phyloP scores from a whole-genome alignment of 1,140 invertebrate genomes.

The Lepidotrigona ventralis region DNA sequence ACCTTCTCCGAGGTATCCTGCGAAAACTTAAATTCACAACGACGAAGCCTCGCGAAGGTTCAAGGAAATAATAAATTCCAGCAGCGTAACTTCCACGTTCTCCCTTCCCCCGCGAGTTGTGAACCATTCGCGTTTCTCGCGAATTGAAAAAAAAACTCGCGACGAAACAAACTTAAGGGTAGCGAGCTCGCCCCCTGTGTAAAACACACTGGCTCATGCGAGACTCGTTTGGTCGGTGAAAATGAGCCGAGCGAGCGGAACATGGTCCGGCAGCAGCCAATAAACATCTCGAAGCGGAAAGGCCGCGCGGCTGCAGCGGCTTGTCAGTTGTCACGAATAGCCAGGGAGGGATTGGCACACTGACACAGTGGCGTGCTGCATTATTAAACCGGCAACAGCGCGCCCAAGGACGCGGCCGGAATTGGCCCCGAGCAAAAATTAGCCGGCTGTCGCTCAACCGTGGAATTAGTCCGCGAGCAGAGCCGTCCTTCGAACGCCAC shows the following conservation, averaged over 20 bases:
- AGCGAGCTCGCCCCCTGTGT: not conserved
- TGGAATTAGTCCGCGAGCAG: slow-evolving; percentile 60
- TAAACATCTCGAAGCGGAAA: slow-evolving; percentile 24
- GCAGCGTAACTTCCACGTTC: too few species aligned
- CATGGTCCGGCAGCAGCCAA: not conserved
- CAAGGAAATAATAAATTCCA: too few species aligned
- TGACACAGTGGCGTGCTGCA: slow-evolving; percentile 67
- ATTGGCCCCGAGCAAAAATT: slow-evolving; percentile 65
- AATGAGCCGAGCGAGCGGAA: not conserved
- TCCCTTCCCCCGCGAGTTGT: too few species aligned
- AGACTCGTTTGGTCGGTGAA: not conserved
- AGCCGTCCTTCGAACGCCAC: slow-evolving; percentile 42
- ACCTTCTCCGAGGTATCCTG: too few species aligned
- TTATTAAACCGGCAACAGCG: slow-evolving; percentile 61
- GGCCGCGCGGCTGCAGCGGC: not conserved
- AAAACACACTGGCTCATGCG: too few species aligned
- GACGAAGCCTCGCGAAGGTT: too few species aligned
- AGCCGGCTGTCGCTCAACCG: slow-evolving; percentile 60
- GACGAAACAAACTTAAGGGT: not conserved
- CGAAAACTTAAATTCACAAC: too few species aligned
- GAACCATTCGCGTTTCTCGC: too few species aligned
- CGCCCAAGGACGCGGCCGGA: slow-evolving; percentile 53
- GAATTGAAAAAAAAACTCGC: too few species aligned
- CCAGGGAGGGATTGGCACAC: slow-evolving; percentile 61
- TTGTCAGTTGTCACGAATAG: slow-evolving; percentile 42